Conservation (phyloP, 2,113 vertebrate genomes). For the Cavia porcellus region DNA sequence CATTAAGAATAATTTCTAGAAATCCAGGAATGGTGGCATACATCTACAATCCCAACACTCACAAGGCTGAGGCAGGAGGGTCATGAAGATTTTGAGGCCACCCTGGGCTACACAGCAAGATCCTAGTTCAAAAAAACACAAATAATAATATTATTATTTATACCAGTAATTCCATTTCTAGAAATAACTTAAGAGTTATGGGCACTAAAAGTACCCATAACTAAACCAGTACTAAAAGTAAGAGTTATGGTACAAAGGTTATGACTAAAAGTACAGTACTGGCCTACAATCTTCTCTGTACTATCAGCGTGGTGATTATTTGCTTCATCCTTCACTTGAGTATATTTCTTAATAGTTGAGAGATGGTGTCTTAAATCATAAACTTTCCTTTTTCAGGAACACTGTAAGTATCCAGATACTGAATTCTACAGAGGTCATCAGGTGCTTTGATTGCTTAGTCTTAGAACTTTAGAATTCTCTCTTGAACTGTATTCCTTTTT, state of each 20-base stretch:
- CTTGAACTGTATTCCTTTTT: neutral
- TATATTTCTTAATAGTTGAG: neutral
- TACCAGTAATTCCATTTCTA: constrained; percentile 1
- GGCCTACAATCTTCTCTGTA: neutral
- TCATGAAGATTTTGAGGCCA: neutral
- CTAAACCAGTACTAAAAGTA: too few relatives aligned
- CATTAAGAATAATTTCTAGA: neutral
- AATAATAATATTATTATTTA: neutral
- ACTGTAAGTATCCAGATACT: neutral
- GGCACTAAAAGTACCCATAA: too few relatives aligned
- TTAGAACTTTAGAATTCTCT: neutral
- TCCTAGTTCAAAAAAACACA: neutral
- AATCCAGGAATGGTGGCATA: neutral
- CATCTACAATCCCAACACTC: neutral
- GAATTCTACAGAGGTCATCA: neutral
- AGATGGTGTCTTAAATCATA: neutral
- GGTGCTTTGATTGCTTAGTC: neutral
- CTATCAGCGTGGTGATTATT: neutral
- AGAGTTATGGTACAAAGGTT: neutral
- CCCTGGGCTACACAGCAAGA: neutral
- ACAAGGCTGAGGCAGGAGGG: neutral
- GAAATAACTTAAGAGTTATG: neutral
- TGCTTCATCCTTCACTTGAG: neutral
- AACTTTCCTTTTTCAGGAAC: constrained; percentile 8
- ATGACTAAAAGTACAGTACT: neutral